Percentiles rank a stretch among this genome's conserved stretches.
phyloP scores from a whole-genome alignment of 2,113 vertebrate species.

The Zapus hudsonius region DNA sequence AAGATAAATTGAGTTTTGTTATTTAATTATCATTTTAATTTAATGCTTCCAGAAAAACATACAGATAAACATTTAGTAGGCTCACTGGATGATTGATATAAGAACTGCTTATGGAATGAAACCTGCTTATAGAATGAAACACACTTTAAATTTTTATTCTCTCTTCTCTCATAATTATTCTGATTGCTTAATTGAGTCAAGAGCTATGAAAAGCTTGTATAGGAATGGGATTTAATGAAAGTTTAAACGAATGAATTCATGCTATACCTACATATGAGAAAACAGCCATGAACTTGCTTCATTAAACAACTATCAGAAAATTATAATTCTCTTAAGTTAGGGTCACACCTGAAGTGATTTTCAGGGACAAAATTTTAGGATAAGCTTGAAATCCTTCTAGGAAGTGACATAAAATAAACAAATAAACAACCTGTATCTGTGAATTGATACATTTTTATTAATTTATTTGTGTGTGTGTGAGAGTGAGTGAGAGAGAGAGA shows the following conservation, averaged over 20 bases:
- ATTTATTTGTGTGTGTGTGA: no score
- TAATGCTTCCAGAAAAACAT: not conserved
- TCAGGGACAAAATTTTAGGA: constrained; percentile 16
- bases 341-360: constrained; percentile 13
- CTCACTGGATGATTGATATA: not conserved
- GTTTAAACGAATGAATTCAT: not conserved
- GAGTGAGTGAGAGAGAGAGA: no score
- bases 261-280: not conserved
- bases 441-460: not conserved
- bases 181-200: constrained; percentile 44
- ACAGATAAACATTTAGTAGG: not conserved
- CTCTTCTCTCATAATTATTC: not conserved
- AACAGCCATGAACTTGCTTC: not conserved
- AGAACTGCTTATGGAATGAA: constrained; percentile 22
- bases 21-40: constrained; percentile 63
- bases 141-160: not conserved
- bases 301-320: constrained; percentile 7
- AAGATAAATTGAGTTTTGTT: constrained; percentile 10
- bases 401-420: constrained; percentile 1
- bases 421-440: not conserved
- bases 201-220: not conserved
- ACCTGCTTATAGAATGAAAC: not conserved
- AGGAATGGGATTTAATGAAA: constrained; percentile 12
- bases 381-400: constrained; percentile 33
- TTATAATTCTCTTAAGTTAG: constrained; percentile 21